Evolutionary conservation across 1,140 invertebrate genomes (phyloP).

Genomic region (Wasmannia auropunctata): DNA sequence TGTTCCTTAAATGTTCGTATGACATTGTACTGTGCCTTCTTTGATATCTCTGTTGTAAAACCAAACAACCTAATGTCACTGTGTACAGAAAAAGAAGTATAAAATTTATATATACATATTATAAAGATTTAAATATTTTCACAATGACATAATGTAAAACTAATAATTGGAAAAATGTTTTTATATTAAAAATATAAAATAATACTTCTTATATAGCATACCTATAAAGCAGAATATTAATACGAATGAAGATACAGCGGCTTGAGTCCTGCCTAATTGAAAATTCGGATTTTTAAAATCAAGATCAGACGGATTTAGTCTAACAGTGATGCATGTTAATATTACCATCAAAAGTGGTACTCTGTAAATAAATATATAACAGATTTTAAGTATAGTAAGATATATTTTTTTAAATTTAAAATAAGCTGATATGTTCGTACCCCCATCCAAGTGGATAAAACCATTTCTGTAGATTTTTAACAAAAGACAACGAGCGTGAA

Average conservation of each 20-base stretch:
- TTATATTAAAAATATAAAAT: slow-evolving; percentile 21
- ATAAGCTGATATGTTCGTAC: slow-evolving; percentile 81
- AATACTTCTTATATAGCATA: slow-evolving; percentile 76
- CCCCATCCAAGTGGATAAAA: slow-evolving; percentile 92
- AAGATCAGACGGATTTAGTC: slow-evolving; percentile 74
- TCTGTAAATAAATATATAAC: slow-evolving; percentile 79
- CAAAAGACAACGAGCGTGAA: slow-evolving; percentile 92
- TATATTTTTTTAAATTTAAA: slow-evolving; percentile 28
- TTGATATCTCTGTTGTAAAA: slow-evolving; percentile 90
- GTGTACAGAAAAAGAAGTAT: slow-evolving; percentile 45
- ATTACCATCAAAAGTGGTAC: slow-evolving; percentile 84
- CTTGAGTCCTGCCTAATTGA: slow-evolving; percentile 91
- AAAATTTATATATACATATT: no score
- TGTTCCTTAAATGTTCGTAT: slow-evolving; percentile 79
- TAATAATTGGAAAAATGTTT: no score
- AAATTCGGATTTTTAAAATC: slow-evolving; percentile 91
- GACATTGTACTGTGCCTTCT: slow-evolving; percentile 80
- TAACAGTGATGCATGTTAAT: slow-evolving; percentile 75
- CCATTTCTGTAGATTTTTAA: slow-evolving; percentile 90
- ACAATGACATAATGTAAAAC: no score
- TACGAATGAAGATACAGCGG: slow-evolving; percentile 88
- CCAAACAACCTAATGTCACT: slow-evolving; percentile 91
- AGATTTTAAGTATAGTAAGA: background rate
- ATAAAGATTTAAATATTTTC: no score
- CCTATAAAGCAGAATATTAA: slow-evolving; percentile 89